A percentile compares a stretch with the other conserved stretches of the same genome.
These are phyloP conservation scores for Thelohanellus kitauei DNA, from an alignment of 30 jellyfish, hydroid and myxozoan species.

Conservation along the genomic window DNA sequence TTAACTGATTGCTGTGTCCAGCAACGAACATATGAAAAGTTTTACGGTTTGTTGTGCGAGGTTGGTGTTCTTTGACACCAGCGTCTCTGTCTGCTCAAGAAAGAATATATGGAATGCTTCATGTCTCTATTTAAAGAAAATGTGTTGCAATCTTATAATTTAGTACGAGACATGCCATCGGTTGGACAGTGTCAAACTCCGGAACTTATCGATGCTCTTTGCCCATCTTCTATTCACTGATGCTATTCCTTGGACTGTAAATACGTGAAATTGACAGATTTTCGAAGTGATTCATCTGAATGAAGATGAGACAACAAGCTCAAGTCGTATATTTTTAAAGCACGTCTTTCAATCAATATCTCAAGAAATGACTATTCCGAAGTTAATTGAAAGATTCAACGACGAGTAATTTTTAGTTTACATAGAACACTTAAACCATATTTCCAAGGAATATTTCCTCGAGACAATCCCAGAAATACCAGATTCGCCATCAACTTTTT, in stretches of 20 bases:
- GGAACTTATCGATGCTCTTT: conserved; percentile 57
- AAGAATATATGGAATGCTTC: conserved; percentile 62
- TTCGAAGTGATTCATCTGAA: conserved; percentile 31
- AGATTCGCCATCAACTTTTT: conserved; percentile 74
- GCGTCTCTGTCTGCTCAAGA: conserved; percentile 63
- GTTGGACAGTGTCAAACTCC: conserved; percentile 44
- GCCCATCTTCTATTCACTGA: conserved; percentile 45
- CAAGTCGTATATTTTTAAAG: conserved; percentile 78
- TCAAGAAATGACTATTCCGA: conserved; percentile 54
- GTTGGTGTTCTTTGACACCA: conserved; percentile 17
- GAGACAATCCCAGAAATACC: conserved; percentile 77
- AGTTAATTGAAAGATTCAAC: conserved; percentile 24
- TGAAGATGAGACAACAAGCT: conserved; percentile 89
- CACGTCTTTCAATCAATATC: conserved; percentile 32
- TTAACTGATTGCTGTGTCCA: conserved; percentile 84
- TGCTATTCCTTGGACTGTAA: conserved; percentile 87
- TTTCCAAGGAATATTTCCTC: conserved; percentile 69
- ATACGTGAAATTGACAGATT: conserved; percentile 13
- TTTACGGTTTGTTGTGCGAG: conserved; percentile 80
- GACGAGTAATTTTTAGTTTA: conserved; percentile 23
- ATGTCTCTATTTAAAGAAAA: conserved; percentile 29
- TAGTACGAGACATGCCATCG: conserved; percentile 64
- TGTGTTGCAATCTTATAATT: conserved; percentile 7
- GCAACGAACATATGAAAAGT: conserved; percentile 81
- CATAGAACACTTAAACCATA: conserved; percentile 39